Base-by-base conservation (phyloP, 2,113 vertebrate genomes). In the Anoplopoma fimbria region DNA sequence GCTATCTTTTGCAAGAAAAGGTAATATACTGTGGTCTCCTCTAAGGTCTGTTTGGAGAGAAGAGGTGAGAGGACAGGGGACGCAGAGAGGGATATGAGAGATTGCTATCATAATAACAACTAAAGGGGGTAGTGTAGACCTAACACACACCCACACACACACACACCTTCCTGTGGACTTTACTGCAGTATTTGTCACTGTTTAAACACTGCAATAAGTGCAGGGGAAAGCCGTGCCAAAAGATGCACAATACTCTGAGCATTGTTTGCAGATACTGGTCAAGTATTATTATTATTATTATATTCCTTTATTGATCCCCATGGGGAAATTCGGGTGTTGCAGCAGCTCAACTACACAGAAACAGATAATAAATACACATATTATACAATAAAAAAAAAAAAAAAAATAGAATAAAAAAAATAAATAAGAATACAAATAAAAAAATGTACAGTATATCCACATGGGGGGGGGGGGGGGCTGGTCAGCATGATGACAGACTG, bases 121-220 rank as follows among this genome's bases (percentile, higher is more conserved):
- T 3, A 25, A 71, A 81, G 38, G 9, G 36, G 10, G 2, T 34
- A 31, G 9, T 70, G 29, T 25, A 45, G 13, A 69, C 27, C 5
- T n/a, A 51, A 45, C 42, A 64, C 74, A 42, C 61, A 83, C 47
- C 34, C 60, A 73, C 78, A 47, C 61, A 53, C 57, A 71, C 63
- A 29, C 47, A 65, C 47, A 60, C 9, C 25, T 23, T 38, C 1
- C 31, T 21, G 38, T 65, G 34, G 38, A 68, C 47, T 36, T 47
- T 65, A 62, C 74, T 65, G 89, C 83, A 88, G 81, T 31, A 75
- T 79, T 68, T 67, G 34, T 77, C 60, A 64, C 7, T 34, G 14
- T 77, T 84, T 53, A 71, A 79, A 49, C 19, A 34, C 40, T 69
- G 80, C 79, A 55, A 13, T 45, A 55, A 64, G 14, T 49, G 21